phyloP scores from a whole-genome alignment of 2,888 invertebrate genomes.

The Oligia latruncula region DNA sequence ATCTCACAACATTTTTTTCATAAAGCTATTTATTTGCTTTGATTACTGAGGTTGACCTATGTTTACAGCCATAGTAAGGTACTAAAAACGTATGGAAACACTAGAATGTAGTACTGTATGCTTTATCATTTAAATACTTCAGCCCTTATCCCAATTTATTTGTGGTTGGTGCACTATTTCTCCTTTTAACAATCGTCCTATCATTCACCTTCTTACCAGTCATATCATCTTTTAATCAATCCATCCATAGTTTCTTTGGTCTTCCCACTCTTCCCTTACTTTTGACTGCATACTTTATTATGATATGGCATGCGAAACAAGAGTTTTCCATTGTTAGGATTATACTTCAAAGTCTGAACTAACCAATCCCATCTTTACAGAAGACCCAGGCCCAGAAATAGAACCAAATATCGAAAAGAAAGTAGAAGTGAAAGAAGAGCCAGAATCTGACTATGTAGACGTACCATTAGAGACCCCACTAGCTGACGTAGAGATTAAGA shows the following conservation, averaged over 20 bases:
- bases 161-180: not conserved
- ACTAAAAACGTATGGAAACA: not conserved
- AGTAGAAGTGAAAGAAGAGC: constrained; percentile 47
- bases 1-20: too few relatives aligned
- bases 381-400: constrained; percentile 51
- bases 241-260: not conserved
- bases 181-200: too few relatives aligned
- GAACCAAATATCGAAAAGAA: constrained; percentile 20
- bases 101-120: not conserved
- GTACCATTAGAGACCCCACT: constrained; percentile 31
- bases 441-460: constrained; percentile 45
- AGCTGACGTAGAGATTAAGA: constrained; percentile 33
- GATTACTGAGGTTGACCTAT: not conserved
- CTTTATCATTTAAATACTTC: not conserved
- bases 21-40: not conserved
- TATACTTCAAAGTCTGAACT: not conserved
- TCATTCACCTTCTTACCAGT: not conserved
- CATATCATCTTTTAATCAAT: not conserved
- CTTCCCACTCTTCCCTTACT: not conserved
- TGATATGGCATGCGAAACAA: not conserved
- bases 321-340: not conserved
- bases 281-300: not conserved
- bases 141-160: not conserved
- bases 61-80: too few relatives aligned
- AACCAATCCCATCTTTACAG: constrained; percentile 34